Base-by-base conservation (phyloP, 2,797 vertebrate species). In the Spinibarbus caldwelli region DNA sequence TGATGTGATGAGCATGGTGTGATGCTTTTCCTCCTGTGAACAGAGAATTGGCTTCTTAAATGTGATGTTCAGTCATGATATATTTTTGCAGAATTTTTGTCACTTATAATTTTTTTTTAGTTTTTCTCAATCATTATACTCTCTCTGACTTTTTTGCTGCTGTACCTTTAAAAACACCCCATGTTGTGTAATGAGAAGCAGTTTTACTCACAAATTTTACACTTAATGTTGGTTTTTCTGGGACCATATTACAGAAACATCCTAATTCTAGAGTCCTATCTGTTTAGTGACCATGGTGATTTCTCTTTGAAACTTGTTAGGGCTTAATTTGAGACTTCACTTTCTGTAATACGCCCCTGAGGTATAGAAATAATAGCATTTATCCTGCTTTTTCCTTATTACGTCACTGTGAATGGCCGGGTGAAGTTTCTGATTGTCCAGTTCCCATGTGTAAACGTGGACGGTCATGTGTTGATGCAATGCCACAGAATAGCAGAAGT, bases 21-120 rank as follows among this genome's bases (percentile, higher is more conserved):
- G 94, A 90, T 94, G 91, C 23, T 85, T 88, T 89, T 91, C 92
- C 76, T 93, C 92, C 94, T 95, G 84, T 21, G 81, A 87, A 77
- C 71, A 90, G 77, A 91, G 62, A 66, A 52, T 34, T 57, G 41
- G 54, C 49, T 73, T 70, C 31, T 85, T 59, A 54, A 34, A 62
- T 78, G 36, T 6, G 17, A 67, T 43, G 8, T 64, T 43, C 5
- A 29, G n/a, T 90, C 57, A 80, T 59, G 21, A n/a, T n/a, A n/a
- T n/a, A 52, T 26, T n/a, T 21, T 7, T n/a, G 15, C 12, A 36
- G 1, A 36, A 12, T 66, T n/a, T 77, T 38, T 49, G 15, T 29
- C 15, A 71, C 3, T 57, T n/a, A 8, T 62, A 17, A 68, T 68
- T n/a, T n/a, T 41, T 70, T 41, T 66, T 29, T 64, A 1, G 5